Percentiles rank a stretch among this genome's conserved stretches.
These are phyloP conservation scores for Archips crataeganus DNA, from an alignment of 2,888 invertebrate genomes.

Conservation along the genomic window DNA sequence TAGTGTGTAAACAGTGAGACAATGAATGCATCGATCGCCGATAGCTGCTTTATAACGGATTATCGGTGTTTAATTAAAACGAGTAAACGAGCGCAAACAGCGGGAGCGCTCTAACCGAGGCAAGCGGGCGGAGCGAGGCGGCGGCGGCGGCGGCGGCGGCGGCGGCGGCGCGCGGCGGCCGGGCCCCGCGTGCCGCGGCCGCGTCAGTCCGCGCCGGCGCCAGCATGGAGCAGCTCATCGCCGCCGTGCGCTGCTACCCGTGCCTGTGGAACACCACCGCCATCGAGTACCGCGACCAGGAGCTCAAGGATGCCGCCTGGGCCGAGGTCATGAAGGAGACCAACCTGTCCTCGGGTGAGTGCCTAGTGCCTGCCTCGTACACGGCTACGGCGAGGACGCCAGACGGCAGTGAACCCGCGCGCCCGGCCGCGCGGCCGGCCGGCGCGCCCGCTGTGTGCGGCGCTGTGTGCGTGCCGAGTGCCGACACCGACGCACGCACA, in stretches of 20 bases:
- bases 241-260: slow-evolving; percentile 77
- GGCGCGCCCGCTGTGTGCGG: slow-evolving; percentile 79
- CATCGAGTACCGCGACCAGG: slow-evolving; percentile 82
- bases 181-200: no score
- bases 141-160: no score
- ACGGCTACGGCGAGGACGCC: slow-evolving; percentile 72
- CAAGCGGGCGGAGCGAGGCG: no score
- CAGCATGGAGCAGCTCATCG: slow-evolving; percentile 79
- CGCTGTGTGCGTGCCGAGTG: slow-evolving; percentile 66
- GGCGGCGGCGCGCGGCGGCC: no score
- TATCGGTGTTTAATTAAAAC: neutral
- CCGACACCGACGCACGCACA: slow-evolving; percentile 41
- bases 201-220: slow-evolving; percentile 45
- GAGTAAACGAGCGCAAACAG: neutral
- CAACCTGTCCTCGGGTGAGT: slow-evolving; percentile 75
- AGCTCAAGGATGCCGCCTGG: slow-evolving; percentile 82
- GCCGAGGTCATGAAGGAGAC: slow-evolving; percentile 80
- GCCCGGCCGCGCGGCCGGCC: slow-evolving; percentile 80
- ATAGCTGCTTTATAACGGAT: slow-evolving; percentile 1
- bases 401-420: no score
- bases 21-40: neutral
- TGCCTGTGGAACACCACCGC: slow-evolving; percentile 81
- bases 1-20: neutral
- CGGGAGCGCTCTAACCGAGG: slow-evolving; percentile 17
- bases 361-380: slow-evolving; percentile 49